Percentiles rank a stretch among this genome's conserved stretches.
Conservation (phyloP, 2,797 vertebrate species). For the Pantherophis alleghaniensis region DNA sequence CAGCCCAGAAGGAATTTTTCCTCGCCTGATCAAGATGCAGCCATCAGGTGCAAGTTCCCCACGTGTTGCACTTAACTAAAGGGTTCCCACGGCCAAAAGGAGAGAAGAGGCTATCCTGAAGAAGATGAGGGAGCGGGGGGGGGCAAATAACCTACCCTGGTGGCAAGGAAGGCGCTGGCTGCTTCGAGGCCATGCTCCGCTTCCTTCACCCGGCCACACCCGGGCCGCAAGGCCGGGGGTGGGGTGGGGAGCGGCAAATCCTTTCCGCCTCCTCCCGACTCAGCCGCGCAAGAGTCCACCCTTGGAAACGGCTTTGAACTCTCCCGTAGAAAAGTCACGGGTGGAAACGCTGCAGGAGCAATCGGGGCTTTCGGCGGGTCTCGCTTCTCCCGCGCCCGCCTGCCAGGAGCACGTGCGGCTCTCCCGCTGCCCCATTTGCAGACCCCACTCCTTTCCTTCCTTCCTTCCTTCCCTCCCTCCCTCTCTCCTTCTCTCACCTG, state of each 20-base stretch:
- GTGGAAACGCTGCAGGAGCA: background rate
- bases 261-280: background rate
- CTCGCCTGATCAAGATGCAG: background rate
- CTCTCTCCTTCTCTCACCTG: conserved; percentile 22
- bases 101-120: too few relatives aligned
- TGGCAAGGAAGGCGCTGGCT: background rate
- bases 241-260: too few relatives aligned
- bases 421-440: too few relatives aligned
- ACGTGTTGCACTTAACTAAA: too few relatives aligned
- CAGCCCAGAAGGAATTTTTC: background rate
- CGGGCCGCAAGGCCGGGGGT: background rate
- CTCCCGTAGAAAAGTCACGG: background rate
- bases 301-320: background rate
- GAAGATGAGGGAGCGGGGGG: too few relatives aligned
- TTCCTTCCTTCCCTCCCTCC: background rate
- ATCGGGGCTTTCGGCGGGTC: background rate
- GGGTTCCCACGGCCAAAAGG: too few relatives aligned
- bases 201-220: background rate
- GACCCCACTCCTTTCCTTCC: too few relatives aligned
- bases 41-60: background rate
- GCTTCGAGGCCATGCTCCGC: background rate
- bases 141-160: background rate
- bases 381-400: background rate
- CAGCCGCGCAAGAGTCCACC: background rate
- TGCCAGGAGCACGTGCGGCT: background rate